Conservation (phyloP, 2,888 invertebrate genomes). For the Phanerotoma sp. region DNA sequence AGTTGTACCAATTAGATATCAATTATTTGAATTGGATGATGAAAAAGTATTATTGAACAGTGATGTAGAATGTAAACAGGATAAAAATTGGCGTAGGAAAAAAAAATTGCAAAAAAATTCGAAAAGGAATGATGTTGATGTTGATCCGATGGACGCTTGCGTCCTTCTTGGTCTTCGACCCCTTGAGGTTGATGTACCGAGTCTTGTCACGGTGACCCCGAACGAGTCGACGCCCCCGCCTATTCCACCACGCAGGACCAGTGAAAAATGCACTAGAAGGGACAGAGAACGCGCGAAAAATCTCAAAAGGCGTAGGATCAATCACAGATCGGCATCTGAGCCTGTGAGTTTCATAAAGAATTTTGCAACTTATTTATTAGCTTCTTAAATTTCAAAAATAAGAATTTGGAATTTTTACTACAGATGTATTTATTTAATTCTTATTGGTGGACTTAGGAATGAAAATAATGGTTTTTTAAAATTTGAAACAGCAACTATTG, state of each 20-base stretch:
- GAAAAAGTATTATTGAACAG: conserved; percentile 3
- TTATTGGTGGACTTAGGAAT: no score
- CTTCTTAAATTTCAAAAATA: not conserved
- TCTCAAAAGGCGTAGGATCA: conserved; percentile 52
- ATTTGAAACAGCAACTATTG: no score
- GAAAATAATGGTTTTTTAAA: no score
- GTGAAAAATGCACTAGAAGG: conserved; percentile 49
- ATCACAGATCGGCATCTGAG: conserved; percentile 56
- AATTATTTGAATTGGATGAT: conserved; percentile 13
- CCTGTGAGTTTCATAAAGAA: conserved; percentile 56
- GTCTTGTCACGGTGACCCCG: conserved; percentile 19
- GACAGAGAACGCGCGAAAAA: conserved; percentile 55
- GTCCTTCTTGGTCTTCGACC: conserved; percentile 47
- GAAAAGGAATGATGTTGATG: conserved; percentile 19
- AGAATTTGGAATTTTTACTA: not conserved
- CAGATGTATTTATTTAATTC: no score
- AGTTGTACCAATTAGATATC: conserved; percentile 30
- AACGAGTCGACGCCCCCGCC: conserved; percentile 19
- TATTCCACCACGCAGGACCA: conserved; percentile 37
- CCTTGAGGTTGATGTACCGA: conserved; percentile 33
- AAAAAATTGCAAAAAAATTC: conserved; percentile 16
- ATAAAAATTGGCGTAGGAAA: conserved; percentile 1
- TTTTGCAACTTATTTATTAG: not conserved
- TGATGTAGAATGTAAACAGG: conserved; percentile 4
- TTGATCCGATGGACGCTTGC: conserved; percentile 41